Percentiles rank a stretch among this genome's conserved stretches.
These are phyloP conservation scores for Branchellion lobata DNA, from an alignment of 2,888 invertebrate species.

Conservation along the genomic window DNA sequence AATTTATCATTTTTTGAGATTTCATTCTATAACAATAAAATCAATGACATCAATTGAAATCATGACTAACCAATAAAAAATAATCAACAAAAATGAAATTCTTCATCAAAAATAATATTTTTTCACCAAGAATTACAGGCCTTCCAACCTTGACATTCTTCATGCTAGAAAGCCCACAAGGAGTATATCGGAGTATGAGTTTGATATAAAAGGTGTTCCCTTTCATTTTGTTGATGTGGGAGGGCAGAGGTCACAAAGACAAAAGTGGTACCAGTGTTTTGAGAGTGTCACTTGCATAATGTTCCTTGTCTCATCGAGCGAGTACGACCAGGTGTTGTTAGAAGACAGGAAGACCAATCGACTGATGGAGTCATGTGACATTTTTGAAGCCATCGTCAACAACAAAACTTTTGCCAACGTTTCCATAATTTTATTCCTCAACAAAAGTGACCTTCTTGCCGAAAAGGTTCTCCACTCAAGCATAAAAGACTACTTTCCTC, in stretches of 20 bases:
- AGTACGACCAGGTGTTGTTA: slow-evolving; percentile 91
- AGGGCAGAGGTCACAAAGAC: slow-evolving; percentile 93
- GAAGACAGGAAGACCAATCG: slow-evolving; percentile 93
- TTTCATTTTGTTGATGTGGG: slow-evolving; percentile 71
- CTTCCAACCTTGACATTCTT: slow-evolving; percentile 89
- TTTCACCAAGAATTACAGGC: slow-evolving; percentile 77
- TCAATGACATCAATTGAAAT: too few species aligned
- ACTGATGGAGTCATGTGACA: slow-evolving; percentile 89
- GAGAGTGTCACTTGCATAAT: slow-evolving; percentile 91
- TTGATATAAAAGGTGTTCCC: slow-evolving; percentile 76
- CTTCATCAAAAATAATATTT: too few species aligned
- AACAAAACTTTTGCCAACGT: slow-evolving; percentile 89
- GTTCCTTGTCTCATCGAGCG: slow-evolving; percentile 93
- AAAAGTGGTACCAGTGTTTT: slow-evolving; percentile 75
- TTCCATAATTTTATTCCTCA: slow-evolving; percentile 93
- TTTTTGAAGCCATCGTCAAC: slow-evolving; percentile 97
- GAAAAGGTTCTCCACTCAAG: slow-evolving; percentile 70
- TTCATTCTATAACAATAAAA: too few species aligned
- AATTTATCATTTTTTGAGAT: too few species aligned
- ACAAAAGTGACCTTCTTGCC: slow-evolving; percentile 91
- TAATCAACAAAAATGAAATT: too few species aligned
- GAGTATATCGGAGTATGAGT: slow-evolving; percentile 89
- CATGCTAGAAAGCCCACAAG: slow-evolving; percentile 96
- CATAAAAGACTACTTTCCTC: slow-evolving; percentile 64
- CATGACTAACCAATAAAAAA: too few species aligned